Evolutionary conservation across 2,797 vertebrate species (phyloP), one percentile per base, ranked within the genome.

Genomic region (Gorsachius magnificus): DNA sequence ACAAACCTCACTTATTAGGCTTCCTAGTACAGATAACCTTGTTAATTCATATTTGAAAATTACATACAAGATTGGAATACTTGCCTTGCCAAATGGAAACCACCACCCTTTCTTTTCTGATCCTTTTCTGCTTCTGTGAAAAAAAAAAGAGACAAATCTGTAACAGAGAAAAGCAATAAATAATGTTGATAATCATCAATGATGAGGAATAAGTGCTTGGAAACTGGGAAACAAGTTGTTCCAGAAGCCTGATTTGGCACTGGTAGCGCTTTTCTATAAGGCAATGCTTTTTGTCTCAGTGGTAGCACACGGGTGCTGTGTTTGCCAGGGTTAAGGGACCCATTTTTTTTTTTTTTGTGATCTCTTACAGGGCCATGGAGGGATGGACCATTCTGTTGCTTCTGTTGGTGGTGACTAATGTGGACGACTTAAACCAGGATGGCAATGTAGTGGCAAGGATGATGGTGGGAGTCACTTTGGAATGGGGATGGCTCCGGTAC

Each of bases 201-300:
- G 57, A 60, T 53, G 83, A 88, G 58, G 86, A 72, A 29, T 79
- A 65, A 65, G 48, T 83, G 64, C 89, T 91, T 54, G 58, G 75
- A 79, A 88, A 81, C 76, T 31, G 45, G 82, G 74, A 92, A 82
- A 91, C 90, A 92, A 87, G 18, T 61, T 87, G 95, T 96, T 90
- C 84, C 26, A 5, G 86, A 71, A 85, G 81, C 74, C 38, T 24
- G 29, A 75, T 71, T 66, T 90, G 93, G 51, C 51, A 68, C 41
- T 63, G 43, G 68, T 90, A 79, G 76, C 71, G 87, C 82, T 58
- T 46, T 92, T 72, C 68, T 89, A 5, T n/a, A 50, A 33, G 35
- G 72, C 72, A 43, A 13, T 56, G 81, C 53, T 89, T 92, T 89
- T 71, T 74, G 57, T 90, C 77, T 87, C 48, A 2, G 53, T 74